Evolutionary conservation across 2,797 vertebrate genomes (phyloP).

Genomic region (Menidia menidia): DNA sequence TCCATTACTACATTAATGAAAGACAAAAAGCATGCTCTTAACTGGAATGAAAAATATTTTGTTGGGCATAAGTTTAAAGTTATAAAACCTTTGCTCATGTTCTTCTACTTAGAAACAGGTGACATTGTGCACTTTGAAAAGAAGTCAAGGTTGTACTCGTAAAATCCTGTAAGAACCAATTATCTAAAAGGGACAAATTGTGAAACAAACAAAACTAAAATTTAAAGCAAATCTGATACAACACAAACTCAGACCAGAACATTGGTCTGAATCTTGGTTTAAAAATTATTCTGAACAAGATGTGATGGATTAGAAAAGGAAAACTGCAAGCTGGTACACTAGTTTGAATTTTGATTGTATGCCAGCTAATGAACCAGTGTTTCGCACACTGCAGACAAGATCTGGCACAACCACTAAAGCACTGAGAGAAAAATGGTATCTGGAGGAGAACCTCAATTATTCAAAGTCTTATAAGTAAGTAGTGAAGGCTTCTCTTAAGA

Average conservation of each 20-base stretch:
- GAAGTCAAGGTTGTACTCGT: constrained; percentile 18
- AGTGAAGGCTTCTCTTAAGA: neutral
- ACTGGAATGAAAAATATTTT: constrained; percentile 24
- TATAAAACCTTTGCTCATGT: constrained; percentile 21
- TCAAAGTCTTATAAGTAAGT: constrained; percentile 28
- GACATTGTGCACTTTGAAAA: constrained; percentile 10
- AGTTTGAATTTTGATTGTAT: constrained; percentile 14
- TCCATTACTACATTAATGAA: constrained; percentile 10
- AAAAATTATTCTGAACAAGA: neutral
- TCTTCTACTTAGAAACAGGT: constrained; percentile 16
- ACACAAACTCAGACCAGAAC: constrained; percentile 18
- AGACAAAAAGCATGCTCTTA: constrained; percentile 19
- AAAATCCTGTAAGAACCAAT: constrained; percentile 1
- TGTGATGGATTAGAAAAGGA: neutral
- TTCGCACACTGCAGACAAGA: constrained; percentile 23
- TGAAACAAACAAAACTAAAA: neutral
- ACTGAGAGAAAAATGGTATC: constrained; percentile 40
- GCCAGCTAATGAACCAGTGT: constrained; percentile 28
- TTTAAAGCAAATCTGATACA: constrained; percentile 7
- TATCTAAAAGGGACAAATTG: neutral
- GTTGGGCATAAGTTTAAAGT: constrained; percentile 38
- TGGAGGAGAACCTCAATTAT: constrained; percentile 51
- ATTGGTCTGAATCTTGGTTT: constrained; percentile 11
- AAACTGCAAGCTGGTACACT: constrained; percentile 3
- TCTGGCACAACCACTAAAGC: constrained; percentile 25